Evolutionary conservation across 1,140 invertebrate species (phyloP).

Genomic region (Panulirus ornatus): DNA sequence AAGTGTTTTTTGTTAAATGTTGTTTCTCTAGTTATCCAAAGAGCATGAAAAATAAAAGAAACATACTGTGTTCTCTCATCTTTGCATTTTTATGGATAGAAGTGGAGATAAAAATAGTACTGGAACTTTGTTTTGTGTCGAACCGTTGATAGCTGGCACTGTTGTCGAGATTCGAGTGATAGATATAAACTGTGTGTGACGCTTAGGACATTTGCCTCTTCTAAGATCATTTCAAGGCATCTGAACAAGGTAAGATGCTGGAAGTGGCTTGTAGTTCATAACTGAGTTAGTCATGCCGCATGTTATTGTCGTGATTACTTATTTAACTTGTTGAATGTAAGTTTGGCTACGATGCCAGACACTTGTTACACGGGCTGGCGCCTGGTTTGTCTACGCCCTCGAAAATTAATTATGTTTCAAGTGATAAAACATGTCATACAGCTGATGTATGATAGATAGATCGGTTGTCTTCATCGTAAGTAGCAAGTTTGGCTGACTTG

Average conservation of each 20-base stretch:
- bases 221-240: not conserved
- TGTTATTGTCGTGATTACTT: not conserved
- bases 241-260: not conserved
- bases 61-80: too few species aligned
- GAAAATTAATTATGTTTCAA: too few species aligned
- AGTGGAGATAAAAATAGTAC: not conserved
- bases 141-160: slow-evolving; percentile 30
- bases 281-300: not conserved
- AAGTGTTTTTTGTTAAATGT: not conserved
- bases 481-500: too few species aligned
- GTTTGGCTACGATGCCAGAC: not conserved
- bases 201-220: not conserved
- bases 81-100: not conserved
- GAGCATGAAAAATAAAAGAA: not conserved
- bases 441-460: too few species aligned
- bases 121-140: slow-evolving; percentile 55
- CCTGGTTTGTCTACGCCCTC: not conserved
- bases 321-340: slow-evolving; percentile 13
- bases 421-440: too few species aligned
- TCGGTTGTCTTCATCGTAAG: too few species aligned
- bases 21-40: not conserved
- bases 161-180: not conserved
- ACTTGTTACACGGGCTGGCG: slow-evolving; percentile 17
- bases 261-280: not conserved
- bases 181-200: not conserved